Percentiles rank a stretch among this genome's conserved stretches.
Evolutionary conservation across 2,113 vertebrate genomes (phyloP).

Genomic region (Megatriorchis doriae): DNA sequence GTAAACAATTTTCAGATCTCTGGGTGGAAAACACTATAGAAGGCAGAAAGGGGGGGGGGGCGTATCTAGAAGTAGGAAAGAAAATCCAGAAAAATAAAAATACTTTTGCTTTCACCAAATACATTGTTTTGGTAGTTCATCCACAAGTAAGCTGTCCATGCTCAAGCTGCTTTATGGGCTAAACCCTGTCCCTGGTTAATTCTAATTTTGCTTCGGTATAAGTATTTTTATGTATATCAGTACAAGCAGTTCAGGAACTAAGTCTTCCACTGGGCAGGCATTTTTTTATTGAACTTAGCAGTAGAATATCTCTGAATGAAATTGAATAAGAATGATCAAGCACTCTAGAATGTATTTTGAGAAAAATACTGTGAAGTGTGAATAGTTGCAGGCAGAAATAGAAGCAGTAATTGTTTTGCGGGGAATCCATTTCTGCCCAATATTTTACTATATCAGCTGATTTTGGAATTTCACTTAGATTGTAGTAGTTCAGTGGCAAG

Average conservation of each 20-base stretch:
- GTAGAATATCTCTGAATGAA: neutral
- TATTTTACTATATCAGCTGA: neutral
- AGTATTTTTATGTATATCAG: neutral
- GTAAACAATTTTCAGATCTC: neutral
- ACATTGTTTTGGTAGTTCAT: neutral
- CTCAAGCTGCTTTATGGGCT: neutral
- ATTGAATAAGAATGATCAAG: neutral
- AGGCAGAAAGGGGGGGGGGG: accelerated
- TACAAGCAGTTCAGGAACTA: neutral
- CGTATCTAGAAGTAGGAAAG: neutral
- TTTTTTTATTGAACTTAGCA: neutral
- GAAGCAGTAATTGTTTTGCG: neutral
- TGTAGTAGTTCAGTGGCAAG: neutral
- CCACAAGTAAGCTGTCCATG: neutral
- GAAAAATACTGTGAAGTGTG: neutral
- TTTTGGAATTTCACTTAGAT: neutral
- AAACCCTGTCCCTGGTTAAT: neutral
- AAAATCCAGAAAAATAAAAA: neutral
- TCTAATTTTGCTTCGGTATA: neutral
- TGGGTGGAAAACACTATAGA: neutral
- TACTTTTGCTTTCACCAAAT: neutral
- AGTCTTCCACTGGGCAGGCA: neutral
- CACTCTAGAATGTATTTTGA: neutral
- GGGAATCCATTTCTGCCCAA: neutral
- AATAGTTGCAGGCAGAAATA: neutral